Percentiles rank a stretch among this genome's conserved stretches.
Evolutionary conservation across 2,797 vertebrate genomes (phyloP).

Genomic region (Amblyraja radiata): DNA sequence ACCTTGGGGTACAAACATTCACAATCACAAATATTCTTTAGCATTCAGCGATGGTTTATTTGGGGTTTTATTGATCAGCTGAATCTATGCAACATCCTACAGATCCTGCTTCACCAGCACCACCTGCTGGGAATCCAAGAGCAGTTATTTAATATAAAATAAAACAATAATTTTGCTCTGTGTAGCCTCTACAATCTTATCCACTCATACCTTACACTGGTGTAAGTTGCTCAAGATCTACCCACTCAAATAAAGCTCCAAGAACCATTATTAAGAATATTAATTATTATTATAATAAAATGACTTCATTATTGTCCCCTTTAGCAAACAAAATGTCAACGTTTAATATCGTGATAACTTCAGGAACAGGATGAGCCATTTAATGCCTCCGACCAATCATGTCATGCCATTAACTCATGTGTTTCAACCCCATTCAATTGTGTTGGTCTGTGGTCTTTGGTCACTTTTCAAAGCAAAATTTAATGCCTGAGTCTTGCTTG

Average conservation of each 20-base stretch:
- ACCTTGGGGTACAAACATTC: background rate
- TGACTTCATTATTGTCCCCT: background rate
- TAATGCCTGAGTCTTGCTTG: background rate
- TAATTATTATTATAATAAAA: too few relatives aligned
- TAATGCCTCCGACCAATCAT: background rate
- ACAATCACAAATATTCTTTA: background rate
- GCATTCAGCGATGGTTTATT: background rate
- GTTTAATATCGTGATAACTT: background rate
- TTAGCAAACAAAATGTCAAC: background rate
- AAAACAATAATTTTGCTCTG: background rate
- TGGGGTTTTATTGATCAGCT: conserved; percentile 2
- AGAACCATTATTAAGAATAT: background rate
- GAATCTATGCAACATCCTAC: background rate
- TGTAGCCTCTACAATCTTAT: background rate
- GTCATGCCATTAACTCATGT: background rate
- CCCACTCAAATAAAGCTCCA: background rate
- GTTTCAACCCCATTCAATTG: background rate
- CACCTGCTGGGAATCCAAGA: background rate
- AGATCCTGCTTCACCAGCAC: background rate
- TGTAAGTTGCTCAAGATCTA: background rate
- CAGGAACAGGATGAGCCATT: background rate
- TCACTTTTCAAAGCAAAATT: background rate
- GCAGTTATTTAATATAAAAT: background rate
- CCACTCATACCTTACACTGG: background rate
- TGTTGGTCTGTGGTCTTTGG: background rate